These are phyloP conservation scores for Callitettix versicolor DNA, from an alignment of 1,140 invertebrate species.

Conservation along the genomic window DNA sequence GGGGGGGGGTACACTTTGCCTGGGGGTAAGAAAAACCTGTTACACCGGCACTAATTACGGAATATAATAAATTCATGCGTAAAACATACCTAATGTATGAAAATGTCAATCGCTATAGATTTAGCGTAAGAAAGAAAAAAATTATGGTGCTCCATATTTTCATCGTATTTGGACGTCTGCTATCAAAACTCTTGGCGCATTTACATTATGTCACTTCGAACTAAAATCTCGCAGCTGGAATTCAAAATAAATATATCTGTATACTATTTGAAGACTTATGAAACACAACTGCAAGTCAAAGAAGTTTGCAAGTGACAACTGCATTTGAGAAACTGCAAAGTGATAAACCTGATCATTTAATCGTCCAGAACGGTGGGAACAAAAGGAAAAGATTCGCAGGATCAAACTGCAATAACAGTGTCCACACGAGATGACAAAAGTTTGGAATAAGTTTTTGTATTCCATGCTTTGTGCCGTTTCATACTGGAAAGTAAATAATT, in stretches of 20 bases:
- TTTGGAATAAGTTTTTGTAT: not conserved
- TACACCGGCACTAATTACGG: not conserved
- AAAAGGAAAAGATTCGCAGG: not conserved
- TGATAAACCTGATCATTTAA: not conserved
- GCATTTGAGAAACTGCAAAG: not conserved
- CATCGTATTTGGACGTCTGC: too few relatives aligned
- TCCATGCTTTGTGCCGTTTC: not conserved
- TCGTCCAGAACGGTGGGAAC: not conserved
- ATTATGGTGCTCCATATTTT: too few relatives aligned
- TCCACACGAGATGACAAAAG: not conserved
- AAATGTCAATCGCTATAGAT: too few relatives aligned
- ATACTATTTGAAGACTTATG: not conserved
- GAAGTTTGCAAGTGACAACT: not conserved
- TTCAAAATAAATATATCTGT: not conserved
- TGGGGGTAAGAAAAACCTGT: too few relatives aligned
- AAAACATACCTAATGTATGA: too few relatives aligned
- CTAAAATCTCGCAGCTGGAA: not conserved
- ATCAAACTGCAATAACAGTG: not conserved
- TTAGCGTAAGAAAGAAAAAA: too few relatives aligned
- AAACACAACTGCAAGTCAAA: not conserved
- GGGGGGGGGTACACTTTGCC: too few relatives aligned
- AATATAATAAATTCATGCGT: not conserved
- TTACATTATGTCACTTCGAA: too few relatives aligned
- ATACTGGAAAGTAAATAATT: not conserved
- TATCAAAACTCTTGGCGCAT: too few relatives aligned